Evolutionary conservation across 2,888 invertebrate genomes (phyloP).

Genomic region (Cataglyphis rosenhaueri): DNA sequence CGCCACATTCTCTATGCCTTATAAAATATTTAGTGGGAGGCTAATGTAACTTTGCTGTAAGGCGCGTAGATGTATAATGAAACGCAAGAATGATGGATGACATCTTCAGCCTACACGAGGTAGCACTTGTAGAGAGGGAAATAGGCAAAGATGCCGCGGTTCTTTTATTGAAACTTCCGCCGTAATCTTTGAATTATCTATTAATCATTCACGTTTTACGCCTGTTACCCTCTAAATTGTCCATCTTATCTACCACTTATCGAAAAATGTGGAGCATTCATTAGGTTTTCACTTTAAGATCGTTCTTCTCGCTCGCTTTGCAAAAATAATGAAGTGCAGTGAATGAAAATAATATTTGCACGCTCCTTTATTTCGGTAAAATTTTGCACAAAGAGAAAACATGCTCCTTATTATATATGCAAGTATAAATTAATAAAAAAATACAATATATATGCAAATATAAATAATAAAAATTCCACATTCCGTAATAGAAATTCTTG

Average conservation of each 20-base stretch:
- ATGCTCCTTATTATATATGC: not conserved
- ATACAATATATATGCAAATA: not conserved
- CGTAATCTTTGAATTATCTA: constrained; percentile 48
- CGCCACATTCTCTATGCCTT: not conserved
- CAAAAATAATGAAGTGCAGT: not conserved
- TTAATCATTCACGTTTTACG: constrained; percentile 44
- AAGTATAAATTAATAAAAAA: not conserved
- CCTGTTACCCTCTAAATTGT: constrained; percentile 31
- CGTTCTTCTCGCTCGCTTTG: not conserved
- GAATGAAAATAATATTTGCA: not conserved
- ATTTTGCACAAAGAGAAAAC: not conserved
- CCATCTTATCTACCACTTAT: not conserved
- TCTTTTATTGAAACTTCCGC: constrained; percentile 51
- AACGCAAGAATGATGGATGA: constrained; percentile 53
- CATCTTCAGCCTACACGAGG: constrained; percentile 28
- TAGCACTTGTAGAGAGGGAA: not conserved
- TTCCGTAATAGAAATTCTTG: not conserved
- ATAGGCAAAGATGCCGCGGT: not conserved
- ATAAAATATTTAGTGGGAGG: constrained; percentile 39
- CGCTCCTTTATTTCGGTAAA: not conserved
- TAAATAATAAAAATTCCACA: not conserved
- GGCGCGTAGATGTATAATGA: constrained; percentile 49
- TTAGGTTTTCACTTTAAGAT: not conserved
- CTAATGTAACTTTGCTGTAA: constrained; percentile 46
- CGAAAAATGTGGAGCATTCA: not conserved